Conservation (phyloP, 1,140 invertebrate species). For the Brachystomella parvula region DNA sequence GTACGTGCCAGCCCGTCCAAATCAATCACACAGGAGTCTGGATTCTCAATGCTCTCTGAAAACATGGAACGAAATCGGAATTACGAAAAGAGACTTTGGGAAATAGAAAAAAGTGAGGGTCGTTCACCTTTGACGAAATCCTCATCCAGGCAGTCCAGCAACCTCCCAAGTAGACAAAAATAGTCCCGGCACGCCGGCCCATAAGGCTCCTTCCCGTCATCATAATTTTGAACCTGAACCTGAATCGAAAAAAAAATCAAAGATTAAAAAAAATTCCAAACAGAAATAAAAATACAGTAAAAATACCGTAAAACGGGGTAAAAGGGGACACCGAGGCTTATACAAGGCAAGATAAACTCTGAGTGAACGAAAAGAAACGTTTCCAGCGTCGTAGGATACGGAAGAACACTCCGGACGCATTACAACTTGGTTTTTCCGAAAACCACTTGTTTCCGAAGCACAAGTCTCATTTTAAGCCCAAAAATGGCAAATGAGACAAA, state of each 20-base stretch:
- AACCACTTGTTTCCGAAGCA: too few relatives aligned
- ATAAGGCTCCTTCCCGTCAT: conserved; percentile 83
- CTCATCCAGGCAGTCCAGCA: conserved; percentile 74
- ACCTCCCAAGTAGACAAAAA: conserved; percentile 79
- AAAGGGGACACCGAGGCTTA: too few relatives aligned
- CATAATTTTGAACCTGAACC: conserved; percentile 39
- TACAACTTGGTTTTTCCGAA: too few relatives aligned
- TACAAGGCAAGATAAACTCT: too few relatives aligned
- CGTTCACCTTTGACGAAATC: conserved; percentile 60
- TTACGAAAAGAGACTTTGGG: conserved; percentile 15
- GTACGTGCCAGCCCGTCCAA: conserved; percentile 66
- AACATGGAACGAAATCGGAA: conserved; percentile 14
- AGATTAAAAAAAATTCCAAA: too few relatives aligned
- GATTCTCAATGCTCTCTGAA: conserved; percentile 49
- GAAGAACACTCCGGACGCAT: too few relatives aligned
- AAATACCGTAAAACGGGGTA: too few relatives aligned
- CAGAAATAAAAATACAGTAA: too few relatives aligned
- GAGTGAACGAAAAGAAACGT: too few relatives aligned
- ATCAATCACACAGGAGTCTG: conserved; percentile 52
- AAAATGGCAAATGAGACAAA: too few relatives aligned
- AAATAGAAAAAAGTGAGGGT: conserved; percentile 12
- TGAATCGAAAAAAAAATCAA: neutral
- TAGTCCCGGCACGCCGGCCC: conserved; percentile 88
- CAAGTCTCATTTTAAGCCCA: too few relatives aligned
- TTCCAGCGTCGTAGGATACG: too few relatives aligned